A percentile compares a stretch with the other conserved stretches of the same genome.
Conservation (phyloP, 2,797 vertebrate genomes). For the Podarcis lilfordi region DNA sequence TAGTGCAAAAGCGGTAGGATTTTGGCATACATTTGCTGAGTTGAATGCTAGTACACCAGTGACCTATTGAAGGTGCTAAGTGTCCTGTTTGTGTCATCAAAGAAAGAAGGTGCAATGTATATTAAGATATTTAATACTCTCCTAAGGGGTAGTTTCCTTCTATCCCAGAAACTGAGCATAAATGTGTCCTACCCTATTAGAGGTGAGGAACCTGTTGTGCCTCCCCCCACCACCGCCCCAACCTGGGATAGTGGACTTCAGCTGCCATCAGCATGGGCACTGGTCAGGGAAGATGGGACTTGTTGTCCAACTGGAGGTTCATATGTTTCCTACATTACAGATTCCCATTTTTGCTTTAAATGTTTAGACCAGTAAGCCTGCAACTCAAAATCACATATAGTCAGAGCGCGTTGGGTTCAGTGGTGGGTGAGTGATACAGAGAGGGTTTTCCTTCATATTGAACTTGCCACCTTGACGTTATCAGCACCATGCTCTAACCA, state of each 20-base stretch:
- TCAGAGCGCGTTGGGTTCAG: no score
- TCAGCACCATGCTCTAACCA: no score
- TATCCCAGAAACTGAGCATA: not conserved
- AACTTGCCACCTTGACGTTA: no score
- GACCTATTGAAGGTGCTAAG: not conserved
- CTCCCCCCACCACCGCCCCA: no score
- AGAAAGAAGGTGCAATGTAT: not conserved
- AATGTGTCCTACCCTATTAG: not conserved
- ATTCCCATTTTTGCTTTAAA: not conserved
- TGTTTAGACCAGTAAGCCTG: not conserved
- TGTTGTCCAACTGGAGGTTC: no score
- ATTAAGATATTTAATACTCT: not conserved
- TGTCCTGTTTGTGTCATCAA: not conserved
- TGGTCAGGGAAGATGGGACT: no score
- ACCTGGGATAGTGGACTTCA: no score
- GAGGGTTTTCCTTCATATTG: no score
- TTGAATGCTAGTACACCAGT: not conserved
- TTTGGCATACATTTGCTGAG: not conserved
- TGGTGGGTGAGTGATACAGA: no score
- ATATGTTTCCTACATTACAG: not conserved
- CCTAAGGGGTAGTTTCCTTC: not conserved
- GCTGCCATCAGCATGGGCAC: no score
- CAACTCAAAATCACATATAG: no score
- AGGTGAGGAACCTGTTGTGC: no score
- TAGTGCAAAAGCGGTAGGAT: constrained; percentile 83